These are phyloP conservation scores for Varecia variegata DNA, from an alignment of 2,797 vertebrate species.

Conservation along the genomic window DNA sequence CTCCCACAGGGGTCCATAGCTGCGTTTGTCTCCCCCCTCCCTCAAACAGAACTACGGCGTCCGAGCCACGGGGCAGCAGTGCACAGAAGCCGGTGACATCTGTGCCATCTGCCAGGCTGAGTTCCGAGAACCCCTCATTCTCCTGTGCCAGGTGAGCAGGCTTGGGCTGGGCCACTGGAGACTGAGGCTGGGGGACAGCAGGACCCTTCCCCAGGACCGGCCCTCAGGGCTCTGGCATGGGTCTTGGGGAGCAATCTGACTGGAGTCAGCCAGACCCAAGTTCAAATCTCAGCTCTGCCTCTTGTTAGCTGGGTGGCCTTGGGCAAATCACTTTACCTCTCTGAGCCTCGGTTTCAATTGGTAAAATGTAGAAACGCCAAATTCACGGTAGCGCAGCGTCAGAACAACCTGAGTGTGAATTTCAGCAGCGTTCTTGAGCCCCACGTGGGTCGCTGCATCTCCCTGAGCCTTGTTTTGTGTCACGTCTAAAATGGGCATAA, in stretches of 20 bases:
- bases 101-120: slow-evolving; percentile 98
- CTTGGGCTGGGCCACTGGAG: accelerated
- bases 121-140: slow-evolving; percentile 95
- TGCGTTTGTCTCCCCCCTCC: neutral
- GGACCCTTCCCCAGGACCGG: neutral
- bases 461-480: neutral
- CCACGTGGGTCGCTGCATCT: neutral
- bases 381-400: neutral
- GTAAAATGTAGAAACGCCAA: neutral
- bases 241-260: neutral
- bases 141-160: slow-evolving; percentile 93
- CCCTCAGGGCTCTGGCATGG: neutral
- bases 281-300: neutral
- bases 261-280: neutral
- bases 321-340: neutral
- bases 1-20: accelerated
- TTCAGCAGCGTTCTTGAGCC: neutral
- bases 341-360: neutral
- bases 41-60: slow-evolving; percentile 91
- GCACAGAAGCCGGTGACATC: slow-evolving; percentile 94
- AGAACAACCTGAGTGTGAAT: neutral
- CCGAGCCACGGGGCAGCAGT: slow-evolving; percentile 95
- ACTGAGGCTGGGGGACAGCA: too few species aligned
- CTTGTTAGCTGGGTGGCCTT: neutral
- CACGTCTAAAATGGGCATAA: neutral